Base-by-base conservation (phyloP, 2,797 vertebrate species). In the Catostomus latipinnis region DNA sequence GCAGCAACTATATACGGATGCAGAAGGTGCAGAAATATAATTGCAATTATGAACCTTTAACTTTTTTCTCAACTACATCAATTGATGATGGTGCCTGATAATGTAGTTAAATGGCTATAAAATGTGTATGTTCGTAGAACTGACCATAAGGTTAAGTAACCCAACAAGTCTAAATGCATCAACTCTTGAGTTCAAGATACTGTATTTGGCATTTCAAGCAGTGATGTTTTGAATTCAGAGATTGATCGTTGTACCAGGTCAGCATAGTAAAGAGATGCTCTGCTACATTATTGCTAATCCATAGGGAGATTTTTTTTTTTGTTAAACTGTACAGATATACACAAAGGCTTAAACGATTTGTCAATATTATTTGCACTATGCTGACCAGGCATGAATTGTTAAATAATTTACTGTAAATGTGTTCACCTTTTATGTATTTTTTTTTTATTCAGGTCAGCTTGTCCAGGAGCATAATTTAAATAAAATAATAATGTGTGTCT, bases 131-230 rank as follows among this genome's bases (percentile, higher is more conserved):
- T 6, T 34, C 43, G 10, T 45, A n/a, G 4, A 65, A 8, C 6
- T 65, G 34, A n/a, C 13, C 6, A 52, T 13, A 10, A 1, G 9
- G 4, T 12, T 66, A 13, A 60, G 6, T 7, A 65, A 60, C 12
- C 45, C 63, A 67, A 71, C 60, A 72, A 57, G 54, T 60, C 49
- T 49, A 34, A 72, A 61, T 4, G 50, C 67, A 65, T 61, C 68
- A 12, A 67, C 65, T 68, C 50, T 34, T 74, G 58, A 82, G 46
- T 48, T 82, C 61, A 86, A 84, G 70, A 78, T 79, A 78, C 63
- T 72, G 67, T 70, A 79, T 91, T 90, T 89, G 88, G 87, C 86
- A 82, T 85, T 71, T 53, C 1, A 8, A 65, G 45, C 7, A 45
- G 66, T 57, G 57, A n/a, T 43, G 49, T 56, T 43, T 57, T 53